Conservation (phyloP, 1,140 invertebrate species). For the Dysdera silvatica region DNA sequence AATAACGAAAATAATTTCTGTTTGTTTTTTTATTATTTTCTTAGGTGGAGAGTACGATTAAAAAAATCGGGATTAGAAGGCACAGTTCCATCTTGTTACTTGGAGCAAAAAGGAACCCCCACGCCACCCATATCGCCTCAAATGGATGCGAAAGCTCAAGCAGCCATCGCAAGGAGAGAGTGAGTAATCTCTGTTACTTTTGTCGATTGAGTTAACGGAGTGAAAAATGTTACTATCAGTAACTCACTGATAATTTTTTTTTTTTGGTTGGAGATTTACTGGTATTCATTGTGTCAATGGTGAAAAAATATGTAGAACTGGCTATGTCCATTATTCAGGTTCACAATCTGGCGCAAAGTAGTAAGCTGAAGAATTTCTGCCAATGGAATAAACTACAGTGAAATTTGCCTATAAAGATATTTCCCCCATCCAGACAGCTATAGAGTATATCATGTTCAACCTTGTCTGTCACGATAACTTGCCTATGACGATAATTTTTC, state of each 20-base stretch:
- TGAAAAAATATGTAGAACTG: no score
- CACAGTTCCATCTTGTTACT: slow-evolving; percentile 68
- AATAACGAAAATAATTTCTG: neutral
- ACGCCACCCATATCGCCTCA: slow-evolving; percentile 36
- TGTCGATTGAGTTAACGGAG: neutral
- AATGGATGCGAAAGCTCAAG: slow-evolving; percentile 44
- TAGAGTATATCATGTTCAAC: no score
- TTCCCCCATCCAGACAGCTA: no score
- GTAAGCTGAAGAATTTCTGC: no score
- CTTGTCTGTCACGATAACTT: no score
- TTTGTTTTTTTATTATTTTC: neutral
- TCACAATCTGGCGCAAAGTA: no score
- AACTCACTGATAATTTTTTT: slow-evolving; percentile 26
- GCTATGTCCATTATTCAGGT: no score
- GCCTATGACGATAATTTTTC: no score
- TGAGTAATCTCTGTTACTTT: neutral
- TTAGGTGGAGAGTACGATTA: slow-evolving; percentile 42
- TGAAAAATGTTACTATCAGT: neutral
- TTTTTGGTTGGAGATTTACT: slow-evolving; percentile 36
- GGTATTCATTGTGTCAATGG: no score
- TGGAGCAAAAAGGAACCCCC: slow-evolving; percentile 50
- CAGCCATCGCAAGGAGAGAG: slow-evolving; percentile 45
- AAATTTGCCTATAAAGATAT: no score
- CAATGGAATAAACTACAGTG: no score
- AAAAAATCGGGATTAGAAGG: slow-evolving; percentile 53